Evolutionary conservation across 2,113 vertebrate species (phyloP), one percentile per base, ranked within the genome.

Genomic region (Rhinichthys klamathensis): DNA sequence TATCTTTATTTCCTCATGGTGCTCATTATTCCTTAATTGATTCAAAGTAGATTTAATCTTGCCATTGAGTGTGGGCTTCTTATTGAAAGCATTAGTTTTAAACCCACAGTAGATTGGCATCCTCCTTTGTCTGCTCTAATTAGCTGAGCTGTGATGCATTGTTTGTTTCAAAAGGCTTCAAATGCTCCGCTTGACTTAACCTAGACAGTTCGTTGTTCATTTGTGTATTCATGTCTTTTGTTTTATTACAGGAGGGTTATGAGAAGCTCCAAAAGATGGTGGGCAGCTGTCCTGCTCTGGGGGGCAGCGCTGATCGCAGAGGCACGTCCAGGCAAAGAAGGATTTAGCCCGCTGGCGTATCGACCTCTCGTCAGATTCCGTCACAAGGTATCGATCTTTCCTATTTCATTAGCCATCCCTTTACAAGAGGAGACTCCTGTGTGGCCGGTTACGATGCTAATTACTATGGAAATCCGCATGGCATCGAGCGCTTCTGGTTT

Each of bases 381-480:
- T 88, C 95, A 96, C 89, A 95, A 96, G 95, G 95, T 96, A 96
- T 92, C 74, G 92, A 92, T 92, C 69, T 72, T 75, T 81, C 85
- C 69, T 80, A 69, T 85, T 89, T 81, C 76, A 83, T 84, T 81
- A 76, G 67, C 49, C 49, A 23, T 32, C 67, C 35, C n/a, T 35
- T 84, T 67, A 80, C 74, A 80, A 83, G 49, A 86, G 46, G 63
- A 85, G 80, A 88, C 74, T 77, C 30, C 4, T 51, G 56, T 49
- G 83, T 49, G 44, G 60, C 11, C 25, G 4, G 82, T 60, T 88
- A 80, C 16, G 46, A 79, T 56, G 84, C 74, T 80, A 83, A 83
- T 85, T 79, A 80, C 32, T 21, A 12, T 46, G 73, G 61, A 83
- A 79, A 81, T 88, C 79, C 38, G 54, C 65, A 72, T n/a, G 18